Evolutionary conservation across 2,113 vertebrate genomes (phyloP).

Genomic region (Delphinapterus leucas): DNA sequence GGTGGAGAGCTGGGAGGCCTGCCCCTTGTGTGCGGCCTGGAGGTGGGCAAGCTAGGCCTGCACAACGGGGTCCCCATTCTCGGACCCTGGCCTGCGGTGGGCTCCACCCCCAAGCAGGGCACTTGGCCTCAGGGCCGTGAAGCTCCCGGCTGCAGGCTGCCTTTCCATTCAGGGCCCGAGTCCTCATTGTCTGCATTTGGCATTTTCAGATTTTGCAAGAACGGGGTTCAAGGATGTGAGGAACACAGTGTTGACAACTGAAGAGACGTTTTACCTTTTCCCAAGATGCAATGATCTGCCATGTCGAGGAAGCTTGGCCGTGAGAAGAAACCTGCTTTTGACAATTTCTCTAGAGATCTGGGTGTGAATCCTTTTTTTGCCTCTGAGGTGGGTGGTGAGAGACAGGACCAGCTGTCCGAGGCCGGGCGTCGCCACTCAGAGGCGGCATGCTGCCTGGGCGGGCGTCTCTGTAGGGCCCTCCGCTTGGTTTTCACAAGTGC

Average conservation of each 20-base stretch:
- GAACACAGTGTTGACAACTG: conserved; percentile 77
- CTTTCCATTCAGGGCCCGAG: fast-evolving
- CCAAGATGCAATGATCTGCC: conserved; percentile 86
- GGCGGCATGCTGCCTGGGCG: conserved; percentile 49
- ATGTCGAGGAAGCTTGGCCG: conserved; percentile 81
- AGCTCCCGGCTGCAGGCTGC: neutral
- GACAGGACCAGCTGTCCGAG: conserved; percentile 63
- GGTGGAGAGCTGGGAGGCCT: neutral
- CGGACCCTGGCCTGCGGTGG: neutral
- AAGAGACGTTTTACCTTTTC: conserved; percentile 73
- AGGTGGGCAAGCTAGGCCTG: neutral
- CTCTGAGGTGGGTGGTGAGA: conserved; percentile 74
- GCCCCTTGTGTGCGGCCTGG: neutral
- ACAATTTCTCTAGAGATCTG: conserved; percentile 80
- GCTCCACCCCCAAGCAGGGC: neutral
- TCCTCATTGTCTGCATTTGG: neutral
- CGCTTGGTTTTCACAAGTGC: conserved; percentile 65
- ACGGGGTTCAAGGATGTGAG: conserved; percentile 97
- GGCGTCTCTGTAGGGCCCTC: conserved; percentile 46
- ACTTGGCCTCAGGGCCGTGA: neutral
- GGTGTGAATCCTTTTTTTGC: conserved; percentile 80
- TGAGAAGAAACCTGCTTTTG: conserved; percentile 84
- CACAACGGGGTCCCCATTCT: neutral
- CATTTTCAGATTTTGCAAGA: conserved; percentile 96
- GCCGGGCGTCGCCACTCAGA: conserved; percentile 25